Percentiles rank a stretch among this genome's conserved stretches.
Conservation (phyloP, 2,888 invertebrate species). For the Apamea monoglypha region DNA sequence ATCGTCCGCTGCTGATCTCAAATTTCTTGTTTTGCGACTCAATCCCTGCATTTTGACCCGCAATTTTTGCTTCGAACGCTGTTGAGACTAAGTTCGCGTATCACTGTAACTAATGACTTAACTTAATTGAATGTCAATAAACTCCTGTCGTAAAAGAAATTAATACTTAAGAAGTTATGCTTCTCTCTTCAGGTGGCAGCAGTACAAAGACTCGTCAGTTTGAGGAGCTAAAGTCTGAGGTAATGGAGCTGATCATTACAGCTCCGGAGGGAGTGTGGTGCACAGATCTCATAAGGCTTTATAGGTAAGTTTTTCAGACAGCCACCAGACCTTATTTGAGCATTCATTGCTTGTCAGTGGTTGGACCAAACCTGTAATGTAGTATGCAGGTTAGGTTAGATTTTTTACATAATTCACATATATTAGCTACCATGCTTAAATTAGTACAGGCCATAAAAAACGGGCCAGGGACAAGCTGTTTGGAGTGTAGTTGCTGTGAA, state of each 20-base stretch:
- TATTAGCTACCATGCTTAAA: neutral
- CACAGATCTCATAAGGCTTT: constrained; percentile 82
- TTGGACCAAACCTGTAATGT: neutral
- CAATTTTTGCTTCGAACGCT: neutral
- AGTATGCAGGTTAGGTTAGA: neutral
- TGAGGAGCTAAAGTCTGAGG: constrained; percentile 76
- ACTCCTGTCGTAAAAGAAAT: neutral
- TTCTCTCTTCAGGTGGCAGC: constrained; percentile 69
- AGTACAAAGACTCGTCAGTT: constrained; percentile 69
- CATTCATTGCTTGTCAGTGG: neutral
- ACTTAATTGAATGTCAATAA: neutral
- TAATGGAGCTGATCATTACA: constrained; percentile 76
- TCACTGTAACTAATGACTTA: neutral
- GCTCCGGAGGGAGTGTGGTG: constrained; percentile 86
- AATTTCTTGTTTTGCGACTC: neutral
- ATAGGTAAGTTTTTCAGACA: constrained; percentile 76
- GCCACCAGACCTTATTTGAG: neutral
- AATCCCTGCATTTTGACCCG: no score
- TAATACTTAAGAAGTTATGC: neutral
- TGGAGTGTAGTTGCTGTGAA: neutral
- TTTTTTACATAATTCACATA: neutral
- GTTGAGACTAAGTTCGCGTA: neutral
- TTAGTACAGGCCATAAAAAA: neutral
- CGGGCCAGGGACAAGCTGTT: neutral
- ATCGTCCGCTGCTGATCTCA: neutral